Conservation (phyloP, 2,113 vertebrate species). For the Gadus chalcogrammus region DNA sequence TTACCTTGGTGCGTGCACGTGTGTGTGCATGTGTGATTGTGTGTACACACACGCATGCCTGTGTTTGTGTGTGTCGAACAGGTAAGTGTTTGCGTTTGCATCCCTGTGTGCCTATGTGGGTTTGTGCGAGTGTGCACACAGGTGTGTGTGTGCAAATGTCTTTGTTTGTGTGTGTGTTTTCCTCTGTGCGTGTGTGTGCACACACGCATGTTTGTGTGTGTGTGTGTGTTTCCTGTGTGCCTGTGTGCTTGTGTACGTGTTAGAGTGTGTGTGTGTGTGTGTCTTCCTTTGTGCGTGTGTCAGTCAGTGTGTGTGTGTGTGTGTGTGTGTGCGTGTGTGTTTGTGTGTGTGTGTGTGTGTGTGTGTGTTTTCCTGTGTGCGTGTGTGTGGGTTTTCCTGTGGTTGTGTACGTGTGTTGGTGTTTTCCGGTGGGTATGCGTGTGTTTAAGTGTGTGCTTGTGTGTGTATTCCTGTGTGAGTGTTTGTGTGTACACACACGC, state of each 20-base stretch:
- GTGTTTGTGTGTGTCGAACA: neutral
- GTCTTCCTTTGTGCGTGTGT: neutral
- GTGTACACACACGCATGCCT: neutral
- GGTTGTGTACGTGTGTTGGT: too few relatives aligned
- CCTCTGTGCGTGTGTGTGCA: neutral
- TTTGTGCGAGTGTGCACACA: neutral
- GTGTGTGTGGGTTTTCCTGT: neutral
- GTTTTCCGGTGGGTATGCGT: too few relatives aligned
- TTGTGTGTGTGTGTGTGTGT: neutral
- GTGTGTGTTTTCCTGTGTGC: neutral
- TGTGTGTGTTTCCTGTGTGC: neutral
- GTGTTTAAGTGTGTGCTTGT: too few relatives aligned
- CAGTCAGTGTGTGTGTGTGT: neutral
- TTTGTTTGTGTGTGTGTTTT: neutral
- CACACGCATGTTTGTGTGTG: neutral
- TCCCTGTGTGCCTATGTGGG: neutral
- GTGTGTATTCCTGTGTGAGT: too few relatives aligned
- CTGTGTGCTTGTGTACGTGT: neutral
- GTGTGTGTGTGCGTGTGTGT: neutral
- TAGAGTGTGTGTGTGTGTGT: neutral
- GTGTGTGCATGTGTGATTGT: neutral
- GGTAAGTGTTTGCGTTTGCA: neutral
- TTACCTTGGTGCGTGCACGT: neutral
- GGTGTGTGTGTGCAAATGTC: neutral
- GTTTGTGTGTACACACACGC: too few relatives aligned